phyloP scores from a whole-genome alignment of 2,113 vertebrate genomes.

The Corythaeola cristata region DNA sequence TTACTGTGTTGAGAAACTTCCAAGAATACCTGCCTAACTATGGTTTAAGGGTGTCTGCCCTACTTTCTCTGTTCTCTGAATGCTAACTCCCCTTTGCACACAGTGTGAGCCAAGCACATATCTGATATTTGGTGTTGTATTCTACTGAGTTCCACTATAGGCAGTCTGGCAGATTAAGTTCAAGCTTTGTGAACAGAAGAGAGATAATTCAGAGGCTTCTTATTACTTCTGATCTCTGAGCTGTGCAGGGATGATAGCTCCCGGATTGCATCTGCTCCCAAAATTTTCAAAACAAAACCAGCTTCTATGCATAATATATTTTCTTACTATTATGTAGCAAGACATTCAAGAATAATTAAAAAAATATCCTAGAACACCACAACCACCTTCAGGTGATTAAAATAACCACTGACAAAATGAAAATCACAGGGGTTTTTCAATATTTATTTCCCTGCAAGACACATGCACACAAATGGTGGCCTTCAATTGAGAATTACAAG shows the following conservation, averaged over 20 bases:
- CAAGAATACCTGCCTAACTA: background rate
- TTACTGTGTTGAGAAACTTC: background rate
- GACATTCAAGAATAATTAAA: background rate
- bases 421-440: background rate
- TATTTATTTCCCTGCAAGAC: background rate
- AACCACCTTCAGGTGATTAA: background rate
- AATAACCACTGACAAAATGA: background rate
- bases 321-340: background rate
- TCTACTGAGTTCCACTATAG: background rate
- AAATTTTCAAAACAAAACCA: conserved; percentile 2
- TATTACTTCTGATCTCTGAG: conserved; percentile 7
- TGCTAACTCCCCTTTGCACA: background rate
- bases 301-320: background rate
- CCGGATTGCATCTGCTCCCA: background rate
- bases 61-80: background rate
- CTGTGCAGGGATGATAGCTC: background rate
- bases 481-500: background rate
- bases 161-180: conserved; percentile 32
- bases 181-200: conserved; percentile 3
- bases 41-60: background rate
- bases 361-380: background rate
- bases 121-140: background rate
- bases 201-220: conserved; percentile 45
- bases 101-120: background rate
- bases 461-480: background rate